A percentile compares a stretch with the other conserved stretches of the same genome.
phyloP scores from a whole-genome alignment of 2,888 invertebrate genomes.

The Scrobipalpa costella region DNA sequence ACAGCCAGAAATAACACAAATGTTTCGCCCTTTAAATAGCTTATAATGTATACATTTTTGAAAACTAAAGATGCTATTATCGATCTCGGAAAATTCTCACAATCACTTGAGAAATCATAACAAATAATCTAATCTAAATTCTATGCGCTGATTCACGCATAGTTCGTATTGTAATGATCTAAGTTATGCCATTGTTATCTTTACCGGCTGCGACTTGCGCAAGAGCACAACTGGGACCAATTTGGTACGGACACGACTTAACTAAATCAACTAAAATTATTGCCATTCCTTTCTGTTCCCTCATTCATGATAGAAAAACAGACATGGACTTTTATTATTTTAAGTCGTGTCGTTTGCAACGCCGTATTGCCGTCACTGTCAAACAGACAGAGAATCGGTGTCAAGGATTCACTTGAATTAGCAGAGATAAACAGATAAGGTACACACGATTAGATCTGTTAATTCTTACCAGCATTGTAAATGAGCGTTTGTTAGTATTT shows the following conservation, averaged over 20 bases:
- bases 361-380: no score
- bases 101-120: conserved; percentile 8
- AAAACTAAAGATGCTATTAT: neutral
- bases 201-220: conserved; percentile 47
- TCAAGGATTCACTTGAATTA: conserved; percentile 63
- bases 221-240: conserved; percentile 34
- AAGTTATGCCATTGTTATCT: conserved; percentile 59
- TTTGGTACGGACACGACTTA: no score
- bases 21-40: no score
- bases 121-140: conserved; percentile 13
- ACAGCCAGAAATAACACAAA: neutral
- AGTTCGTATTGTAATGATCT: conserved; percentile 26
- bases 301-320: no score
- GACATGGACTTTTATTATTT: no score
- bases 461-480: conserved; percentile 27
- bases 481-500: conserved; percentile 9
- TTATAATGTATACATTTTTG: neutral
- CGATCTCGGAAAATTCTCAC: neutral
- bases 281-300: no score
- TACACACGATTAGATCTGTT: conserved; percentile 33
- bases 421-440: conserved; percentile 54
- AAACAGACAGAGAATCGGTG: conserved; percentile 50
- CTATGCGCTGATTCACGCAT: conserved; percentile 27
- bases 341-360: no score
- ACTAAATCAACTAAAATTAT: no score